These are phyloP conservation scores for Troilus luridus DNA, from an alignment of 2,888 invertebrate species.

Conservation along the genomic window DNA sequence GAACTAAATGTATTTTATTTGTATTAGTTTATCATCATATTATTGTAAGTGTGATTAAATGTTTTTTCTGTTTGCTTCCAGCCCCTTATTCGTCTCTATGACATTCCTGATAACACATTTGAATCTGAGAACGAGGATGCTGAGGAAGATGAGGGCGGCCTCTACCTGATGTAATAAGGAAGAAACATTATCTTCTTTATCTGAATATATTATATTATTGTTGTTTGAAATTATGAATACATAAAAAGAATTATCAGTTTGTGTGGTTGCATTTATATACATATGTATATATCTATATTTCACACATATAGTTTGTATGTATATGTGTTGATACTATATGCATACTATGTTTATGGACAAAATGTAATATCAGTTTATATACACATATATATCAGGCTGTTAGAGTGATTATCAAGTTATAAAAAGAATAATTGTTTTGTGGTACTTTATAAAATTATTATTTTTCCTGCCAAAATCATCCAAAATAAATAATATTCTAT, in stretches of 20 bases:
- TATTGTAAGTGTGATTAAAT: not conserved
- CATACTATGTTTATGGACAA: not conserved
- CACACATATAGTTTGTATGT: not conserved
- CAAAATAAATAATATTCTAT: constrained; percentile 11
- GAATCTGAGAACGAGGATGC: constrained; percentile 96
- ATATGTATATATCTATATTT: constrained; percentile 42
- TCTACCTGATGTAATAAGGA: constrained; percentile 55
- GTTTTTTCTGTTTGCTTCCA: constrained; percentile 66
- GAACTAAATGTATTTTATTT: not conserved
- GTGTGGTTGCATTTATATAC: not conserved
- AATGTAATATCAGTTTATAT: not conserved
- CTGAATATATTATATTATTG: not conserved
- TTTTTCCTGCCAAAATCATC: not conserved
- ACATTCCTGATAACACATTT: constrained; percentile 98
- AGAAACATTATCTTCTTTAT: not conserved
- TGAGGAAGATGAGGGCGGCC: constrained; percentile 74
- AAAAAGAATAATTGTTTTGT: not conserved
- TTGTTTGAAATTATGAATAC: not conserved
- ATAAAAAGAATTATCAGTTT: not conserved
- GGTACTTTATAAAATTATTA: not conserved
- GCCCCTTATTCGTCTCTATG: constrained; percentile 96
- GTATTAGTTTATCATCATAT: not conserved
- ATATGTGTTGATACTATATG: not conserved
- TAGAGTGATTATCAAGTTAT: not conserved
- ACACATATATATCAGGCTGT: not conserved